Percentiles rank a stretch among this genome's conserved stretches.
phyloP scores from a whole-genome alignment of 2,113 vertebrate genomes.

The Pogona vitticeps region DNA sequence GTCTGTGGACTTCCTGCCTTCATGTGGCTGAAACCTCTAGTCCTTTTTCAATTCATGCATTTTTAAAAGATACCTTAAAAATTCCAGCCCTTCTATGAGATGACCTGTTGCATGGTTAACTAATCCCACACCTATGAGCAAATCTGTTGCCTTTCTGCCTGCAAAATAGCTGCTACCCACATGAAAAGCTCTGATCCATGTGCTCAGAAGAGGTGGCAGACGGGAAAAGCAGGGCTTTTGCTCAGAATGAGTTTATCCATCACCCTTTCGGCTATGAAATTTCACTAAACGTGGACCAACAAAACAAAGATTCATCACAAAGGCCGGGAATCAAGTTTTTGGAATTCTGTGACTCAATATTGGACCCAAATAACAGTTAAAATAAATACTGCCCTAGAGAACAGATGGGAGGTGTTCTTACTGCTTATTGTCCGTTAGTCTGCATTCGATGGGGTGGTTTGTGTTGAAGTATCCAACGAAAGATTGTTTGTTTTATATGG shows the following conservation, averaged over 20 bases:
- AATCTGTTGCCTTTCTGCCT: rapidly evolving
- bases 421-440: rapidly evolving
- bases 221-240: background rate
- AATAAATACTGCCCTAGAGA: background rate
- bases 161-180: background rate
- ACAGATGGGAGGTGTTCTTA: rapidly evolving
- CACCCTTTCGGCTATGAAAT: background rate
- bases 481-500: no score
- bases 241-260: conserved; percentile 1
- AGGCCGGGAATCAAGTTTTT: conserved; percentile 1
- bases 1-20: background rate
- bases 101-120: no score
- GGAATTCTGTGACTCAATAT: background rate
- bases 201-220: rapidly evolving
- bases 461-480: no score
- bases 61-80: no score
- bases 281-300: rapidly evolving
- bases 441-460: no score
- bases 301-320: background rate
- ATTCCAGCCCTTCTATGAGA: background rate
- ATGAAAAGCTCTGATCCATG: background rate
- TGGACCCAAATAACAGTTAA: background rate
- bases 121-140: background rate
- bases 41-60: background rate
- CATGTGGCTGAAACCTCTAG: background rate